phyloP scores from a whole-genome alignment of 2,888 invertebrate genomes.

The Thalpophila matura region DNA sequence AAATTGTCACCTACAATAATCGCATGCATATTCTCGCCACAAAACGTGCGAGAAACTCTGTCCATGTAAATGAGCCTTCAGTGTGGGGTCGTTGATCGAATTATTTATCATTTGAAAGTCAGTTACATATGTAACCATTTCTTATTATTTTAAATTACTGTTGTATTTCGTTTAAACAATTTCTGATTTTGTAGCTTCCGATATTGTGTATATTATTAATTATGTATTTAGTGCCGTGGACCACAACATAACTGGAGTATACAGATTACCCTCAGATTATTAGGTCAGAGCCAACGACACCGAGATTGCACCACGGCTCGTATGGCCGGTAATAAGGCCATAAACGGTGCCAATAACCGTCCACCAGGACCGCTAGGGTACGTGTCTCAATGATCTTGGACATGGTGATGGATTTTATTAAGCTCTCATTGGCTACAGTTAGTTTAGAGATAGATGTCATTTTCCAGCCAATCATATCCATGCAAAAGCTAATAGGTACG shows the following conservation, averaged over 20 bases:
- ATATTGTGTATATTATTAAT: too few relatives aligned
- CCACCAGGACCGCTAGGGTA: conserved; percentile 19
- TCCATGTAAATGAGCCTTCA: too few relatives aligned
- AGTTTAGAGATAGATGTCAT: not conserved
- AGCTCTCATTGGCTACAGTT: not conserved
- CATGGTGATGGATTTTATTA: conserved; percentile 30
- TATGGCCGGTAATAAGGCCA: conserved; percentile 43
- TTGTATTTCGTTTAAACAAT: too few relatives aligned
- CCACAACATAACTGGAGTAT: conserved; percentile 42
- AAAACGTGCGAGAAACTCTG: too few relatives aligned
- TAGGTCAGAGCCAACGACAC: conserved; percentile 59
- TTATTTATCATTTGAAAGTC: conserved; percentile 28
- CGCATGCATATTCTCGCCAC: too few relatives aligned
- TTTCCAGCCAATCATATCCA: too few relatives aligned
- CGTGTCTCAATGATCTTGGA: conserved; percentile 43
- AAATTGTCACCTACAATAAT: too few relatives aligned
- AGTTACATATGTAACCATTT: too few relatives aligned
- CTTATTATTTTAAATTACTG: too few relatives aligned
- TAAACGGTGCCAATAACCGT: conserved; percentile 56
- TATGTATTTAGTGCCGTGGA: too few relatives aligned
- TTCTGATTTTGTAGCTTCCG: too few relatives aligned
- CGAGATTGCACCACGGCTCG: conserved; percentile 51
- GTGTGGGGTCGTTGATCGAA: conserved; percentile 16
- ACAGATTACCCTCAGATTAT: conserved; percentile 57
- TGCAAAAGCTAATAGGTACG: too few relatives aligned